Evolutionary conservation across 2,113 vertebrate species (phyloP), one percentile per base, ranked within the genome.

Genomic region (Donacobius atricapilla): DNA sequence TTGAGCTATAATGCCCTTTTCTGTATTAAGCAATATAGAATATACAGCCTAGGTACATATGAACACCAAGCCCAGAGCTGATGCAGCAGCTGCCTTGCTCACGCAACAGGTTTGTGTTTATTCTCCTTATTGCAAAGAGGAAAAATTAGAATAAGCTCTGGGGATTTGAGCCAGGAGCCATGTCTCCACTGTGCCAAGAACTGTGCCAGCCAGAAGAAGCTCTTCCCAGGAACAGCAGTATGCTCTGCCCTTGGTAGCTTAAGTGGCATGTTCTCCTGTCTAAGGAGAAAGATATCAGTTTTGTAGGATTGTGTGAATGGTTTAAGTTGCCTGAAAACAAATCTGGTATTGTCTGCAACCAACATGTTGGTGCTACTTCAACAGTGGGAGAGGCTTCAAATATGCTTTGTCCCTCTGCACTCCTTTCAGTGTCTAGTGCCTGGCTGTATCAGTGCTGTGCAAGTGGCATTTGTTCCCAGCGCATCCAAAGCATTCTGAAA

Each of bases 1-100:
- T 96, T 87, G 64, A 68, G 94, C 84, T 94, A 91, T 70, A 84
- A 75, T 90, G 87, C 86, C 82, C 82, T 91, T 91, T 83, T 58
- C 58, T 51, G 76, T 27, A 15, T 91, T 91, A 97, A 95, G 65
- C 58, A 94, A 92, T 89, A 80, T 45, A 81, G 70, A 89, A 88
- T 81, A 78, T 53, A 89, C 28, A 93, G 56, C 39, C 61, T 68
- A 64, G 48, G 47, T 89, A 65, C 44, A 80, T 64, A 86, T 61
- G 1, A 88, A 53, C 61, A 57, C 72, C 7, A 0, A 22, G 37
- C 33, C 51, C 51, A 68, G 80, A 56, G 61, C 58, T 1, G 0
- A 17, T 17, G 53, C n/a, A 90, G 77, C 86, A 90, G 37, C 83
- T 83, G 72, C 86, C 48, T 42, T 65, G 76, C 71, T 83, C 33